Conservation (phyloP, 1,140 invertebrate species). For the Drosophila equinoxialis region DNA sequence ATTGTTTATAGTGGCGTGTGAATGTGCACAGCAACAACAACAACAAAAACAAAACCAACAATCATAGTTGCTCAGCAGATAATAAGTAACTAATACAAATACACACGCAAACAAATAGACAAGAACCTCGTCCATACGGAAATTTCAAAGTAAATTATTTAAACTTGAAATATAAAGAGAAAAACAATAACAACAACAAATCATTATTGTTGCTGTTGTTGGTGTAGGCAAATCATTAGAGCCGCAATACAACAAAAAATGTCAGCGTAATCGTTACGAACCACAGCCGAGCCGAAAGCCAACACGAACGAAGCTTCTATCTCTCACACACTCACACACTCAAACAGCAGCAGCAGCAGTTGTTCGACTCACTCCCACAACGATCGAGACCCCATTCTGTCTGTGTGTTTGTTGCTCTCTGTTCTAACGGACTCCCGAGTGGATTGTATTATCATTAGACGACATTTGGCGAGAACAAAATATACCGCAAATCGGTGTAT, state of each 20-base stretch:
- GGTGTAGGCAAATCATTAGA: conserved; percentile 9
- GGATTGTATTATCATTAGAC: neutral
- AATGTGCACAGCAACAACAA: conserved; percentile 59
- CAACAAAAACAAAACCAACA: conserved; percentile 38
- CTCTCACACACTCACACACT: neutral
- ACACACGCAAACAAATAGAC: conserved; percentile 29
- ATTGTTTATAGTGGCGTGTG: conserved; percentile 82
- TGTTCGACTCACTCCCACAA: neutral
- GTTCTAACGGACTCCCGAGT: conserved; percentile 41
- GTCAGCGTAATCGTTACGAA: conserved; percentile 1
- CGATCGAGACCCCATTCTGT: neutral
- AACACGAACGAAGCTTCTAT: neutral
- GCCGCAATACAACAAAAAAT: neutral
- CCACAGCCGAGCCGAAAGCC: neutral
- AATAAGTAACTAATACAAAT: conserved; percentile 55
- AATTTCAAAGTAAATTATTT: conserved; percentile 33
- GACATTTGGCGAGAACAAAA: neutral
- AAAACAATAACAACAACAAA: neutral
- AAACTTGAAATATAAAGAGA: conserved; percentile 13
- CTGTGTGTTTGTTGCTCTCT: neutral
- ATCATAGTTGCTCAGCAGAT: conserved; percentile 56
- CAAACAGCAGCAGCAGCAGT: no score
- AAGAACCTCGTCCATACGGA: conserved; percentile 38
- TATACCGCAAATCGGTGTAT: neutral
- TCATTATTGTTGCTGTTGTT: neutral